A percentile compares a stretch with the other conserved stretches of the same genome.
phyloP scores from a whole-genome alignment of 2,113 vertebrate genomes.

The Campylomormyrus tamandua region DNA sequence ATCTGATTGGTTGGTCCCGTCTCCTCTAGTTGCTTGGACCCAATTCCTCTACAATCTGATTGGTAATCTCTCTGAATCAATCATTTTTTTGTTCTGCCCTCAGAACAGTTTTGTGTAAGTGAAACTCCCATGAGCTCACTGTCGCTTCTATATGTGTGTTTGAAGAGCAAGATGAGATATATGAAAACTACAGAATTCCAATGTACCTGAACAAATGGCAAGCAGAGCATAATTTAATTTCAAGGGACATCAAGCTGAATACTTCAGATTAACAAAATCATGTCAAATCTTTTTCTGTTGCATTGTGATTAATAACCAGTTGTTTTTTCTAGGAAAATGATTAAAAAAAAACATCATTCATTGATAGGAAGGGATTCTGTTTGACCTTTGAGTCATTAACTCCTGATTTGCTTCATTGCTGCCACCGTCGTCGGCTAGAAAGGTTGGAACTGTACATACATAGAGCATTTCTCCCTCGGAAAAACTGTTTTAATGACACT shows the following conservation, averaged over 20 bases:
- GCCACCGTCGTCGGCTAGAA: slow-evolving; percentile 43
- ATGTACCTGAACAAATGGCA: not conserved
- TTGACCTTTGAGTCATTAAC: slow-evolving; percentile 40
- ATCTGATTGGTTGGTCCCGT: too few relatives aligned
- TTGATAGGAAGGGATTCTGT: not conserved
- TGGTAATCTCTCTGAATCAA: too few relatives aligned
- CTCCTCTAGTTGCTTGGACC: too few relatives aligned
- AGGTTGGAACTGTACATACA: slow-evolving; percentile 55
- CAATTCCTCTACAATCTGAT: too few relatives aligned
- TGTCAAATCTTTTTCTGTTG: not conserved
- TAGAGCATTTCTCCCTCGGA: slow-evolving; percentile 60
- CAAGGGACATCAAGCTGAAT: not conserved
- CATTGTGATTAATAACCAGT: not conserved
- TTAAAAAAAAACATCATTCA: not conserved
- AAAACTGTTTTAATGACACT: slow-evolving; percentile 66
- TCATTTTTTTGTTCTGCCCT: too few relatives aligned
- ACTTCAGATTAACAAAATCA: not conserved
- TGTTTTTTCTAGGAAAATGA: not conserved
- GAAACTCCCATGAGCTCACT: too few relatives aligned
- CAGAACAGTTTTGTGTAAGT: too few relatives aligned
- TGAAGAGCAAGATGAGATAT: not conserved
- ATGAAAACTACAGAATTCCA: not conserved
- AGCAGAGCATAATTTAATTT: not conserved
- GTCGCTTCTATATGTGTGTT: not conserved
- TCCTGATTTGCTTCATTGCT: slow-evolving; percentile 49